Evolutionary conservation across 1,140 invertebrate species (phyloP), one percentile per base, ranked within the genome.

Genomic region (Lordiphosa stackelbergi): DNA sequence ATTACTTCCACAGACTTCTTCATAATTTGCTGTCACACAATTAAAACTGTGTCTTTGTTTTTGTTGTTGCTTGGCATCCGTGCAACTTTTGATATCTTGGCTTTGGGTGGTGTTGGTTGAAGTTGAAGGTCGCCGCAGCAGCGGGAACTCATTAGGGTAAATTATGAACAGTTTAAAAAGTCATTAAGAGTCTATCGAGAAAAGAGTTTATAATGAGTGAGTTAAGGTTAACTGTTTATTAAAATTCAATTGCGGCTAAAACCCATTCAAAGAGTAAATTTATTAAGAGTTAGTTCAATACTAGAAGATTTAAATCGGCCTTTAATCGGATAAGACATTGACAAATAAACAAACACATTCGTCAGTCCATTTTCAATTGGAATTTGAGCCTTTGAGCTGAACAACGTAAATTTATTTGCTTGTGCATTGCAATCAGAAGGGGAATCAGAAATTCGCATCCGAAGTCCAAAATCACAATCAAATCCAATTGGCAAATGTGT

Each of bases 391-490:
- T 75, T 83, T 81, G 75, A 81, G 77, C 68, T 40, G 46, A 24
- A 56, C 60, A 81, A 31, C 63, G 63, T 83, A 83, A 75, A 83
- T 77, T 81, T 81, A 74, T 79, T 79, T 79, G 62, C 71, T 45
- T 68, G 68, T 36, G 49, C 42, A 42, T 54, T 61, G 55, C 45
- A 72, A 68, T 77, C 73, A 58, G 48, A 66, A 73, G 38, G 43
- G 45, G 42, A 61, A 62, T 63, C 69, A 31, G 41, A 49, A 46
- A 71, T 37, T 35, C 49, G 42, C 47, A 46, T 28, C 37, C 16
- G 9, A 46, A 46, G 28, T 49, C 28, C 19, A 41, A 63, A 72
- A 73, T 63, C 53, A 51, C 65, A 73, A 69, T 69, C 55, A 64
- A 74, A 73, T 64, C 70, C 69, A 28, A 24, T n/a, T 19, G 12